Evolutionary conservation across 2,113 vertebrate genomes (phyloP).

Genomic region (Sphyrna mokarran): DNA sequence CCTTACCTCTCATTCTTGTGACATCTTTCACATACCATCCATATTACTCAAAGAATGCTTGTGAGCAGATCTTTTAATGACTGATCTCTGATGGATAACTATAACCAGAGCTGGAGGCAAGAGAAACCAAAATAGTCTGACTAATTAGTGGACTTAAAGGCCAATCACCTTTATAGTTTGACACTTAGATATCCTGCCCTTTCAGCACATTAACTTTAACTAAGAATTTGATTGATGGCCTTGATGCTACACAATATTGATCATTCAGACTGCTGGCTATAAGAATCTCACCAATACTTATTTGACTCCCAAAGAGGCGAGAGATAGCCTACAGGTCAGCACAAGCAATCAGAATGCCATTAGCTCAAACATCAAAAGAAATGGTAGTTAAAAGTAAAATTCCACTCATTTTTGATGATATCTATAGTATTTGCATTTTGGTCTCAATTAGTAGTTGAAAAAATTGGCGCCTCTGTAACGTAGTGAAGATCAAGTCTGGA

Average conservation of each 20-base stretch:
- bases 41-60: not conserved
- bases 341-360: not conserved
- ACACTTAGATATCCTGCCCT: not conserved
- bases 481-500: not conserved
- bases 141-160: not conserved
- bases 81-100: not conserved
- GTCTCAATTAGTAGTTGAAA: not conserved
- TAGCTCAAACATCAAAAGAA: not conserved
- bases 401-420: not conserved
- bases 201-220: not conserved
- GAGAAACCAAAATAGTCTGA: not conserved
- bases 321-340: not conserved
- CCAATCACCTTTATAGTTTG: not conserved
- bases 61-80: not conserved
- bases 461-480: not conserved
- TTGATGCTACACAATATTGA: not conserved
- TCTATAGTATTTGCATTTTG: not conserved
- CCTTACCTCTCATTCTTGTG: not conserved
- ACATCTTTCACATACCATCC: not conserved
- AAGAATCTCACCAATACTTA: not conserved
- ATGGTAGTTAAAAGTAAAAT: not conserved
- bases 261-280: slow-evolving; percentile 1
- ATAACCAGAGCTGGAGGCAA: not conserved
- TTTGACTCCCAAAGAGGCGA: not conserved
- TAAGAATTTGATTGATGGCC: not conserved